Percentiles rank a stretch among this genome's conserved stretches.
Conservation (phyloP, 2,113 vertebrate species). For the Gnathonemus echidnorhynchus region DNA sequence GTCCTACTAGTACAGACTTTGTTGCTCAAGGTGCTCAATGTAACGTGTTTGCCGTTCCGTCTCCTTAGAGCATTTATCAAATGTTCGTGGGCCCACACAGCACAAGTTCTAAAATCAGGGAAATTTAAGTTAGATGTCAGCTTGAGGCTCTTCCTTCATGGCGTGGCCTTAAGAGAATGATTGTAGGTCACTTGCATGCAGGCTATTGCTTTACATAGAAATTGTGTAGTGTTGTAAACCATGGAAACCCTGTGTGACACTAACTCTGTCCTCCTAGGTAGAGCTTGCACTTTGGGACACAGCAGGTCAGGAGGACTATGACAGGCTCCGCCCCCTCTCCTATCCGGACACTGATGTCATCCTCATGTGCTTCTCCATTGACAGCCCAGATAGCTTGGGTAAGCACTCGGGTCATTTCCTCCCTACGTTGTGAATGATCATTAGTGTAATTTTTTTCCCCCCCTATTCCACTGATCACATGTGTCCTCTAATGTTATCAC, state of each 20-base stretch:
- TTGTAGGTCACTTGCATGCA: neutral
- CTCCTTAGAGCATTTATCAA: too few relatives aligned
- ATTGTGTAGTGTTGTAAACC: neutral
- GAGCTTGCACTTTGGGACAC: slow-evolving; percentile 98
- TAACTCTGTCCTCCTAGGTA: slow-evolving; percentile 62
- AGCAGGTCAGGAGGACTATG: slow-evolving; percentile 96
- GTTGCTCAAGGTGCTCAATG: neutral
- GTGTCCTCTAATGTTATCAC: neutral
- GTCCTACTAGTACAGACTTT: neutral
- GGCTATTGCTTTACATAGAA: neutral
- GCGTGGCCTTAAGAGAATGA: neutral
- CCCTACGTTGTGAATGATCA: neutral
- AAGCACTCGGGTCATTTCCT: slow-evolving; percentile 42
- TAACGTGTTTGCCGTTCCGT: neutral
- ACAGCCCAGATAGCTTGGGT: slow-evolving; percentile 99
- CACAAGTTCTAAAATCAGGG: neutral
- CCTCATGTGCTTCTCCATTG: slow-evolving; percentile 99
- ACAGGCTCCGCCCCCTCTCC: slow-evolving; percentile 91
- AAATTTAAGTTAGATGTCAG: neutral
- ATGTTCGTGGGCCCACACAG: neutral
- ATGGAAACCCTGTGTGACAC: neutral
- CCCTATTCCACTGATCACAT: neutral
- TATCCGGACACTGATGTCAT: slow-evolving; percentile 98
- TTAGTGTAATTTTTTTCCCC: neutral
- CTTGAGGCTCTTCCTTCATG: neutral